Evolutionary conservation across 2,113 vertebrate species (phyloP).

Genomic region (Tretioscincus oriximinensis): DNA sequence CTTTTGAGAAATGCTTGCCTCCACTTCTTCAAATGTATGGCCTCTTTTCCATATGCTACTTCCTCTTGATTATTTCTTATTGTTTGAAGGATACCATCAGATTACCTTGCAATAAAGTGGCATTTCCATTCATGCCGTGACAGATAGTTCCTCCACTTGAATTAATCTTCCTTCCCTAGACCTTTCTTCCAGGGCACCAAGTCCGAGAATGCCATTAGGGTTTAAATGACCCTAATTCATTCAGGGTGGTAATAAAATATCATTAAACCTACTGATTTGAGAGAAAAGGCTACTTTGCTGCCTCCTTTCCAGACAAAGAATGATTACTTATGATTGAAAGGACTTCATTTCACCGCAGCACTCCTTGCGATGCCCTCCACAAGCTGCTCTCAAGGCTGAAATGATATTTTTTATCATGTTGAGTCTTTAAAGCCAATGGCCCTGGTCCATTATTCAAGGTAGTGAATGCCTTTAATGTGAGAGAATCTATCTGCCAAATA

Average conservation of each 20-base stretch:
- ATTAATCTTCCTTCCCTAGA: conserved; percentile 38
- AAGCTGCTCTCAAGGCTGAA: conserved; percentile 66
- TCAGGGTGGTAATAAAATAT: conserved; percentile 69
- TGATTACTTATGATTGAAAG: conserved; percentile 68
- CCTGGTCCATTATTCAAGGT: conserved; percentile 12
- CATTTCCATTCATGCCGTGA: conserved; percentile 23
- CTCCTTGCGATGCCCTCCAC: conserved; percentile 64
- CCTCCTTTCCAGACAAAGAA: conserved; percentile 68
- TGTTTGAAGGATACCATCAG: conserved; percentile 45
- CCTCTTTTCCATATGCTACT: conserved; percentile 18
- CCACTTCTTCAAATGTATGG: conserved; percentile 5
- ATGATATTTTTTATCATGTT: conserved; percentile 56
- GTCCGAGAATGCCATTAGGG: conserved; percentile 43
- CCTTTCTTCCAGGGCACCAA: conserved; percentile 40
- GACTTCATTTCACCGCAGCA: conserved; percentile 57
- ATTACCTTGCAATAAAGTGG: conserved; percentile 18
- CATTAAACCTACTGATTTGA: conserved; percentile 74
- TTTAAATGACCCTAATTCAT: conserved; percentile 70
- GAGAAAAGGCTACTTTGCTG: conserved; percentile 69
- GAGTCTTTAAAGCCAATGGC: conserved; percentile 34
- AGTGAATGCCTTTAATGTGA: conserved; percentile 30
- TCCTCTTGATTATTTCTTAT: conserved; percentile 40
- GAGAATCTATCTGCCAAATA: conserved; percentile 9
- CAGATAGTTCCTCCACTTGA: conserved; percentile 43
- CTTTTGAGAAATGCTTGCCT: conserved; percentile 8